Conservation (phyloP, 2,797 vertebrate species). For the Adelosebastes latens region DNA sequence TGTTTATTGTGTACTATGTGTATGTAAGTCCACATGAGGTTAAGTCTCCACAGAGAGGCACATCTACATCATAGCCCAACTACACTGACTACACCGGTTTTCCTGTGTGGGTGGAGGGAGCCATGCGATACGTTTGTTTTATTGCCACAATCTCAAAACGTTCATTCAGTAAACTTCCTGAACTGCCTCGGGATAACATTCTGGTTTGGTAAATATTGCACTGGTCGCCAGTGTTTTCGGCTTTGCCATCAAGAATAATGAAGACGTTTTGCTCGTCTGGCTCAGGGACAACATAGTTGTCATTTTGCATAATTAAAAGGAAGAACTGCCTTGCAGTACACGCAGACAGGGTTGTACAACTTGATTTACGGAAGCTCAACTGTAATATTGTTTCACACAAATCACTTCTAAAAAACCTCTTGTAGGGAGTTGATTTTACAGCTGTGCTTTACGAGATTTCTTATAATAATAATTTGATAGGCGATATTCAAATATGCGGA, state of each 20-base stretch:
- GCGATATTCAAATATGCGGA: conserved; percentile 24
- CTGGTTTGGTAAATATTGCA: conserved; percentile 31
- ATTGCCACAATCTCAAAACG: conserved; percentile 13
- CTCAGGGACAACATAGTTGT: conserved; percentile 37
- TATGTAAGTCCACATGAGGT: not conserved
- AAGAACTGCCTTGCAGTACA: conserved; percentile 13
- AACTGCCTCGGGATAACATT: conserved; percentile 15
- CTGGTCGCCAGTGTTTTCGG: conserved; percentile 19
- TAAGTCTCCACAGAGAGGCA: not conserved
- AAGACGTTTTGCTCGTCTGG: conserved; percentile 42
- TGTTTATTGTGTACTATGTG: not conserved
- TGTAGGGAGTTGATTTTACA: conserved; percentile 26
- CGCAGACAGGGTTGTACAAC: conserved; percentile 28
- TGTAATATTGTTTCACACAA: conserved; percentile 28
- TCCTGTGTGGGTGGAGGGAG: conserved; percentile 18
- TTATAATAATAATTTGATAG: conserved; percentile 38
- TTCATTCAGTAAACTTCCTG: conserved; percentile 18
- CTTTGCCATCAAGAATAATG: conserved; percentile 20
- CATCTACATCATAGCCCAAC: not conserved
- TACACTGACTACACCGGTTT: not conserved
- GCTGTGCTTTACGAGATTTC: conserved; percentile 10
- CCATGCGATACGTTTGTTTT: not conserved
- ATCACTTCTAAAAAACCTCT: conserved; percentile 25
- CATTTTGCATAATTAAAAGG: conserved; percentile 58
- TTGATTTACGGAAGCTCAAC: conserved; percentile 43